Conservation (phyloP, 2,113 vertebrate species). For the Microcebus ravelobensis region DNA sequence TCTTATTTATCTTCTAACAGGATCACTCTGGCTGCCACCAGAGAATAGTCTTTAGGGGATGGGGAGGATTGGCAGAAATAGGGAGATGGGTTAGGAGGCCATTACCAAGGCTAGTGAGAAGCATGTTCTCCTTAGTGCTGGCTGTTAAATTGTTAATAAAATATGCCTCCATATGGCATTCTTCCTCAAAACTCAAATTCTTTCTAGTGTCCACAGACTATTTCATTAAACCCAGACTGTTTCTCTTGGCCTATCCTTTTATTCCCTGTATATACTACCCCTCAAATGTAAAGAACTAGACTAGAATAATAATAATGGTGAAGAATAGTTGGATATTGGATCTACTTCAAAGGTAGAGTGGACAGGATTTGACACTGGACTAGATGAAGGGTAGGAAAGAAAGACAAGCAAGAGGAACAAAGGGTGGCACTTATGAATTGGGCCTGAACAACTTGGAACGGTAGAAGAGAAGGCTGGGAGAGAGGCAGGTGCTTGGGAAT, state of each 20-base stretch:
- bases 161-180: neutral
- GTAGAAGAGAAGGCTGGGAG: neutral
- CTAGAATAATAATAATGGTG: neutral
- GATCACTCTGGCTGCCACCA: neutral
- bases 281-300: neutral
- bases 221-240: neutral
- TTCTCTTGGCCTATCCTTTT: constrained; percentile 14
- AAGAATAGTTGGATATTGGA: neutral
- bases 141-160: neutral
- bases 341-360: neutral
- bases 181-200: neutral
- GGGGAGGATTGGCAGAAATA: neutral
- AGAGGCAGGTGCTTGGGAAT: neutral
- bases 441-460: neutral
- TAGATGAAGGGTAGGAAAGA: neutral
- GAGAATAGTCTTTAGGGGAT: neutral
- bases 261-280: neutral
- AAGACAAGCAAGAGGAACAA: neutral
- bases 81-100: neutral
- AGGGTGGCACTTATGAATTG: neutral
- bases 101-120: neutral
- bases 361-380: neutral
- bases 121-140: neutral
- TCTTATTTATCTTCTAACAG: neutral
- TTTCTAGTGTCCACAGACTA: neutral